phyloP scores from a whole-genome alignment of 2,113 vertebrate species.

The Melospiza melodia region DNA sequence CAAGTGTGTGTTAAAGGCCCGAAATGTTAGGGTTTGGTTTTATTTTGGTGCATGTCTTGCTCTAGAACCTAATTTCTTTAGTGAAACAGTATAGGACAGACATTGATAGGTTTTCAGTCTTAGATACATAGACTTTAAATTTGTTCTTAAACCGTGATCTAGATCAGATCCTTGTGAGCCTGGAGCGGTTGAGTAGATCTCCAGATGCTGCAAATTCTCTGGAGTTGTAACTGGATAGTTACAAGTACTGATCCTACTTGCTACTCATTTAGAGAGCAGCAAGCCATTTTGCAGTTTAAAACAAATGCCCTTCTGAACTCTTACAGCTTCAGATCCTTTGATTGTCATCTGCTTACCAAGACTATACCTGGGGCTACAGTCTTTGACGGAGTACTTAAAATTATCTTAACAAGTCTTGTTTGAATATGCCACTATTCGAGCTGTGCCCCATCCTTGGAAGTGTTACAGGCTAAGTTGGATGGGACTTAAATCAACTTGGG shows the following conservation, averaged over 20 bases:
- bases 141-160: background rate
- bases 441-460: background rate
- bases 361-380: background rate
- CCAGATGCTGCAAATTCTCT: background rate
- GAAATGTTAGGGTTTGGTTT: background rate
- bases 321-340: background rate
- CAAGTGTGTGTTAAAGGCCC: background rate
- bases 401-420: background rate
- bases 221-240: background rate
- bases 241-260: background rate
- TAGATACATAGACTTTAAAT: background rate
- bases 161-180: background rate
- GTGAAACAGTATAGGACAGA: background rate
- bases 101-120: background rate
- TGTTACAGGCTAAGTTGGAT: background rate
- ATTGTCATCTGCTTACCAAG: background rate
- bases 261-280: background rate
- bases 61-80: background rate
- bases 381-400: background rate
- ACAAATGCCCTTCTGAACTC: background rate
- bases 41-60: background rate
- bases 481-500: background rate
- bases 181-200: background rate
- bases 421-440: background rate
- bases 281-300: background rate